phyloP scores from a whole-genome alignment of 2,797 vertebrate species.

The Pteropus rufus region DNA sequence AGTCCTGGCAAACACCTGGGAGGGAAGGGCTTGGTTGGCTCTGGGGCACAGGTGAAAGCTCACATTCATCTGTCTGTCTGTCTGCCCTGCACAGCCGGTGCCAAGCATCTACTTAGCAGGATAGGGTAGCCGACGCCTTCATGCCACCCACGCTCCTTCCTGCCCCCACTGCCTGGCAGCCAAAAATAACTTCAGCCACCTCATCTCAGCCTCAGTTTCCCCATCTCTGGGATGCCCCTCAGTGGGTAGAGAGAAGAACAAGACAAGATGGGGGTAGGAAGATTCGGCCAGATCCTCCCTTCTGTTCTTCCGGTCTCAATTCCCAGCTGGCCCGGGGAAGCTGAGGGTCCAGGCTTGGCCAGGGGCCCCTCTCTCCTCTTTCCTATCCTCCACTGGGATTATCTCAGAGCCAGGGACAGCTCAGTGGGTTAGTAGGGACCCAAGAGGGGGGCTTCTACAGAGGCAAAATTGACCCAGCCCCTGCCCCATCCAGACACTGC shows the following conservation, averaged over 20 bases:
- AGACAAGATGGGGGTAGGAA: background rate
- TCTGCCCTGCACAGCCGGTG: conserved; percentile 19
- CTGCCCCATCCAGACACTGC: background rate
- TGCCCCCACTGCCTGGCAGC: background rate
- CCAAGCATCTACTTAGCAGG: background rate
- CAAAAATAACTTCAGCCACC: background rate
- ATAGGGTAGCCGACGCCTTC: background rate
- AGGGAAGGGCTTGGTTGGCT: background rate
- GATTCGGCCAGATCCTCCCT: background rate
- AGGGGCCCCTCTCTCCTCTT: no score
- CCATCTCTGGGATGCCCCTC: background rate
- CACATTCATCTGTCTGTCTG: conserved; percentile 7
- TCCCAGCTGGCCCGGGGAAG: background rate
- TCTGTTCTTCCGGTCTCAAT: background rate
- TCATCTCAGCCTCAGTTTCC: background rate
- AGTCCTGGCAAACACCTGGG: background rate
- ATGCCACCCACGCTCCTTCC: background rate
- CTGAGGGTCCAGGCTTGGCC: background rate
- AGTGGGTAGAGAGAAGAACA: background rate
- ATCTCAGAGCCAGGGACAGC: background rate
- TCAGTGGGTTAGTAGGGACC: background rate
- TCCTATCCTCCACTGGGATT: background rate
- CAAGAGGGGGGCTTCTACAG: background rate
- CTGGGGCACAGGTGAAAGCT: background rate
- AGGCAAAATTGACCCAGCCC: background rate